phyloP scores from a whole-genome alignment of 2,113 vertebrate genomes.

The Neodontobutis hainanensis region DNA sequence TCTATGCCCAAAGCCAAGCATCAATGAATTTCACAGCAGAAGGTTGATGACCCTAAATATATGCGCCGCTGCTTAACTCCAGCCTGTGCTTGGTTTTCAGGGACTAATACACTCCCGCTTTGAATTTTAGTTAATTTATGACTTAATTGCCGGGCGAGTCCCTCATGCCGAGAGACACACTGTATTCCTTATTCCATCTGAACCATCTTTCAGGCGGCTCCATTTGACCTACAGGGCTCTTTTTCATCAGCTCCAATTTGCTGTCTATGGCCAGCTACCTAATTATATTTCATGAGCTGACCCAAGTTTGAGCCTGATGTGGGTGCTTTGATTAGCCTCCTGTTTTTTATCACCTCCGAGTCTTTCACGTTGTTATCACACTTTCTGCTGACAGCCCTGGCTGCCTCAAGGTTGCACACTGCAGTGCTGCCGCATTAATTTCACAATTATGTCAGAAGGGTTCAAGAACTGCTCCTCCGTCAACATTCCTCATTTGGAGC shows the following conservation, averaged over 20 bases:
- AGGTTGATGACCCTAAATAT: constrained; percentile 27
- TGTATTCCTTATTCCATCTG: constrained; percentile 73
- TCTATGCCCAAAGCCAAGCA: constrained; percentile 20
- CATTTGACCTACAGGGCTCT: constrained; percentile 68
- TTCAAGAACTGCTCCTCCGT: constrained; percentile 61
- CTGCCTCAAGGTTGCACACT: constrained; percentile 70
- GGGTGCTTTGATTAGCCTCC: constrained; percentile 75
- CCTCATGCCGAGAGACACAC: constrained; percentile 54
- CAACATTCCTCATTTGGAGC: constrained; percentile 63
- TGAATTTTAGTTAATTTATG: constrained; percentile 66
- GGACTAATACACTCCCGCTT: constrained; percentile 40
- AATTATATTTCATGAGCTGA: constrained; percentile 79
- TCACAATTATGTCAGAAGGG: constrained; percentile 53
- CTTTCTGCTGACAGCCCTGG: constrained; percentile 71
- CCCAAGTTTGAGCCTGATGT: constrained; percentile 68
- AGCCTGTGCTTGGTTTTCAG: constrained; percentile 21
- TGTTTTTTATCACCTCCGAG: constrained; percentile 75
- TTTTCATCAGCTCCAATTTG: constrained; percentile 77
- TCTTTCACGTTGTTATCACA: constrained; percentile 68
- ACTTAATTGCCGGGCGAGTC: constrained; percentile 66
- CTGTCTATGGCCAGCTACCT: constrained; percentile 65
- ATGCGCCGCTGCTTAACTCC: constrained; percentile 14
- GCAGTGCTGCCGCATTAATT: constrained; percentile 65
- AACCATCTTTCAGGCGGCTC: constrained; percentile 57
- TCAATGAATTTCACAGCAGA: constrained; percentile 31